Evolutionary conservation across 2,888 invertebrate genomes (phyloP).

Genomic region (Podabrus alpinus): DNA sequence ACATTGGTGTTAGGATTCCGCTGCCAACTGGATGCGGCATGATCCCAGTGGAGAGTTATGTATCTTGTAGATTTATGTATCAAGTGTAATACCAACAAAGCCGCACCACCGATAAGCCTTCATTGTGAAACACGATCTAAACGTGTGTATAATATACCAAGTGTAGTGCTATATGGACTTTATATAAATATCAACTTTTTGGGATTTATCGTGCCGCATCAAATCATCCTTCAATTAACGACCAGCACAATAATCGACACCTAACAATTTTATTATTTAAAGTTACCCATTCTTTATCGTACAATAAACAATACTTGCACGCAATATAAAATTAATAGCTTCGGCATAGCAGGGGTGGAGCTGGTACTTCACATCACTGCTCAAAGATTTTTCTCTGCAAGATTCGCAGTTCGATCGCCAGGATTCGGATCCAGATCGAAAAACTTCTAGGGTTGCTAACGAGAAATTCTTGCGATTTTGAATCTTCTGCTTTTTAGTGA

Average conservation of each 20-base stretch:
- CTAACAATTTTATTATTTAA: not conserved
- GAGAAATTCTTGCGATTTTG: too few relatives aligned
- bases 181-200: not conserved
- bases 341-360: not conserved
- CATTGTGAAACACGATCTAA: conserved; percentile 50
- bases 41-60: conserved; percentile 55
- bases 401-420: not conserved
- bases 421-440: not conserved
- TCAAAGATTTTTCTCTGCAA: too few relatives aligned
- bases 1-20: conserved; percentile 4
- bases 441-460: not conserved
- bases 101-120: conserved; percentile 43
- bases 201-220: not conserved
- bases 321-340: not conserved
- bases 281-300: not conserved
- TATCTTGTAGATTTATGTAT: conserved; percentile 56
- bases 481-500: not conserved
- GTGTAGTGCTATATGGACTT: conserved; percentile 6
- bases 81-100: conserved; percentile 54
- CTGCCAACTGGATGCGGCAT: conserved; percentile 45
- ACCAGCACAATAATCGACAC: not conserved
- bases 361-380: too few relatives aligned
- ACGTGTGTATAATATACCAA: conserved; percentile 43
- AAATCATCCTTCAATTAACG: not conserved
- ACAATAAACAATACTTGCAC: not conserved